Base-by-base conservation (phyloP, 2,797 vertebrate species). In the Brachymystax lenok region DNA sequence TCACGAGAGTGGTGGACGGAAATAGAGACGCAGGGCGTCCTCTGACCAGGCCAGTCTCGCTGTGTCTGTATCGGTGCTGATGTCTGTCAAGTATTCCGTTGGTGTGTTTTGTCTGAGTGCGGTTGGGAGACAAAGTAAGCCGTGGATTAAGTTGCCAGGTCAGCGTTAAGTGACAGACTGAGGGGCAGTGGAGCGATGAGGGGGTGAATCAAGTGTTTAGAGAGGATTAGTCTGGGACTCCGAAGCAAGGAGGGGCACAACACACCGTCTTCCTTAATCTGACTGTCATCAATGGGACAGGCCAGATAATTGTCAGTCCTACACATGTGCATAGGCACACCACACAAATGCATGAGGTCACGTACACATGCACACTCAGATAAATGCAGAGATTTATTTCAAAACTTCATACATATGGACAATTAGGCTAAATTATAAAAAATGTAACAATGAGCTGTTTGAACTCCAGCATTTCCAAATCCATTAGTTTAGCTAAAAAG, bases 151-250 rank as follows among this genome's bases (percentile, higher is more conserved):
- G 51, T 74, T 52, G 13, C 17, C 76, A 73, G 80, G 75, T 83
- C 75, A 78, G 68, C 40, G 50, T 16, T 73, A 68, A 50, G 16
- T 40, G 72, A 54, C 40, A 71, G 69, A 77, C 35, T 66, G 63
- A 77, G 69, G 79, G 82, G 84, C 83, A 80, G 74, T 46, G 75
- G 77, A 59, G 79, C 46, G 3, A 80, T 17, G 54, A 76, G 21
- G n/a, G 40, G 24, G 78, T 82, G 77, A 85, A 80, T 61, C 13
- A 71, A 79, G 78, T 78, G 56, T 85, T 86, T 81, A 79, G 71
- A 77, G 78, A 16, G 17, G 88, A 89, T 93, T 90, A 89, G 83
- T 87, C 77, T 81, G 86, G 69, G 7, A 69, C 75, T 71, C 28
- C 74, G 54, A 3, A 17, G 24, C 4, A 1, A 73, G 66, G 69